Base-by-base conservation (phyloP, 2,113 vertebrate genomes). In the Galeopterus variegatus region DNA sequence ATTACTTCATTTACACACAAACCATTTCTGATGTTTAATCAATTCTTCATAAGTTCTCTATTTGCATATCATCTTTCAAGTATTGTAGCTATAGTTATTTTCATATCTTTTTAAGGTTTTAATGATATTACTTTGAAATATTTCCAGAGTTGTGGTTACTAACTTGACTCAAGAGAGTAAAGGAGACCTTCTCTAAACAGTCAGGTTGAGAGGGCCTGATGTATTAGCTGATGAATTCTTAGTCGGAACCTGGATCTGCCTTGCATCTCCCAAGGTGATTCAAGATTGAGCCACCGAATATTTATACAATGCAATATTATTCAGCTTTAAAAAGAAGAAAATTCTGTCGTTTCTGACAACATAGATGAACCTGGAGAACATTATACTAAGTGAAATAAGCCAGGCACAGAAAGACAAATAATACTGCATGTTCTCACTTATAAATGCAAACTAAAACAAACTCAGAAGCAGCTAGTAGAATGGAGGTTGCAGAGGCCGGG, bases 31-130 rank as follows among this genome's bases (percentile, higher is more conserved):
- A 65, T 11, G 73, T 94, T 91, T 80, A 72, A 65, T 95, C 24
- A 60, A 60, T 84, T 96, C 56, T 92, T 92, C 31, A 24, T 85
- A 88, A 93, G 23, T 76, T 93, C 10, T 95, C 54, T 60, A 36
- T 93, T 79, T 88, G 21, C 1, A 8, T 93, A 82, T 73, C 26
- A 82, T 73, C 26, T 86, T 92, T 88, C 26, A 70, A 70, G 12
- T 64, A 90, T 72, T 65, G 76, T 64, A 88, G 9, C 15, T 92
- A 50, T 3, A 82, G 28, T 69, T 94, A 76, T 72, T 75, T 94
- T 83, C 23, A 65, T 41, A 92, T 5, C 3, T 80, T 67, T 90
- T 75, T 64, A 95, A 81, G 15, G 21, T 93, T 85, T 93, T 85
- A 88, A 18, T 36, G 45, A n/a, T 65, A 91, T 18, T 84, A 84